Evolutionary conservation across 1,140 invertebrate genomes (phyloP).

Genomic region (Pogonomyrmex californicus): DNA sequence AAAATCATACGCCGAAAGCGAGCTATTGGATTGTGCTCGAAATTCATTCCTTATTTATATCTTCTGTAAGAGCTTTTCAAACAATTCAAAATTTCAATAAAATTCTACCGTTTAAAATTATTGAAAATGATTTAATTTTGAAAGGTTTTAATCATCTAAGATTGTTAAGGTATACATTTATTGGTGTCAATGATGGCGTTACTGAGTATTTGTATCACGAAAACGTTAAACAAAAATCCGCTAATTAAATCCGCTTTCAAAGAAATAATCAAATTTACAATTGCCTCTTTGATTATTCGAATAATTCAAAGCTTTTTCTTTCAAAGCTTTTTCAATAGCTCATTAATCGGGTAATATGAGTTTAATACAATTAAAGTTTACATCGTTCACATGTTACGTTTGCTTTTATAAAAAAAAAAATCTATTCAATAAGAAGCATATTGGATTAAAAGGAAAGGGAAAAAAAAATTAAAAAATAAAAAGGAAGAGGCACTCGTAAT

Average conservation of each 20-base stretch:
- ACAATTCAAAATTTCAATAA: neutral
- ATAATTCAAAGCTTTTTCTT: neutral
- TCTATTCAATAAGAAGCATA: neutral
- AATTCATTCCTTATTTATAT: neutral
- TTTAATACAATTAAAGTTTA: slow-evolving; percentile 1
- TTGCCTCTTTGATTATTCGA: neutral
- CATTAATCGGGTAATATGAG: neutral
- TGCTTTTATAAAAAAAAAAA: neutral
- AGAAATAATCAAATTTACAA: neutral
- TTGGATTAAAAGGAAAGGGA: neutral
- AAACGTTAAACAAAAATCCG: neutral
- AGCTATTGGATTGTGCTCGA: neutral
- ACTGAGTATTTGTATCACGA: neutral
- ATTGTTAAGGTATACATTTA: neutral
- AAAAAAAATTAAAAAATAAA: neutral
- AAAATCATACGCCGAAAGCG: neutral
- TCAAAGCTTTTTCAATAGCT: neutral
- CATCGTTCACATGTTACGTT: neutral
- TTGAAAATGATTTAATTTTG: neutral
- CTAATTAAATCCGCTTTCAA: slow-evolving; percentile 20
- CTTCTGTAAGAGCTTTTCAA: neutral
- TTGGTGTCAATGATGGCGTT: neutral
- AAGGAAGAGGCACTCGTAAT: neutral
- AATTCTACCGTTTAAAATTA: neutral
- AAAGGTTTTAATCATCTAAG: neutral